Conservation (phyloP, 2,888 invertebrate genomes). For the Pyrochroa serraticornis region DNA sequence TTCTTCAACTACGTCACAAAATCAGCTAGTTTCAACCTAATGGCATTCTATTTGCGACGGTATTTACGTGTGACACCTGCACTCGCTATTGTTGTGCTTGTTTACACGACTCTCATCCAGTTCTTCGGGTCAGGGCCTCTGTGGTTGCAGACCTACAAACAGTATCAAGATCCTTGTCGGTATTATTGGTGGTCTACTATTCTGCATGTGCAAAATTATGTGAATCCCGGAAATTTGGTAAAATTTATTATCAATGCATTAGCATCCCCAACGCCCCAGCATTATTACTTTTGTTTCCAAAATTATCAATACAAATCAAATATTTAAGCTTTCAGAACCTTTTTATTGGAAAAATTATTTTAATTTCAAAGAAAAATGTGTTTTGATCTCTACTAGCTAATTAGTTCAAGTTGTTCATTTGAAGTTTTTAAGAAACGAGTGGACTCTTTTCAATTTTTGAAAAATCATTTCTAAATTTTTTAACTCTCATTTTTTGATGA, state of each 20-base stretch:
- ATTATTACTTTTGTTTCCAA: constrained; percentile 9
- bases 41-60: constrained; percentile 55
- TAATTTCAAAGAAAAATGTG: too few species aligned
- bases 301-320: constrained; percentile 1
- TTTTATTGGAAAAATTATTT: too few species aligned
- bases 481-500: too few species aligned
- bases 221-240: constrained; percentile 41
- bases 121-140: constrained; percentile 58
- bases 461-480: too few species aligned
- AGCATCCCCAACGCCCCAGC: too few species aligned
- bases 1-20: constrained; percentile 51
- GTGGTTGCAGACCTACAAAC: constrained; percentile 47
- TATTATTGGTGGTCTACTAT: constrained; percentile 55
- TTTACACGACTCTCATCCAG: constrained; percentile 56
- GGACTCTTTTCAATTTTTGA: too few species aligned
- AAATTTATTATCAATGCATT: constrained; percentile 29
- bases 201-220: constrained; percentile 54
- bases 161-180: constrained; percentile 43
- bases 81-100: constrained; percentile 56
- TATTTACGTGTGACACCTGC: constrained; percentile 60
- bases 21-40: constrained; percentile 48
- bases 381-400: too few species aligned
- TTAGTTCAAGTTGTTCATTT: too few species aligned
- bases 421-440: too few species aligned
- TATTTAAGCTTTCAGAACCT: too few species aligned